Conservation (phyloP, 2,888 invertebrate genomes). For the Hypolimnas misippus region DNA sequence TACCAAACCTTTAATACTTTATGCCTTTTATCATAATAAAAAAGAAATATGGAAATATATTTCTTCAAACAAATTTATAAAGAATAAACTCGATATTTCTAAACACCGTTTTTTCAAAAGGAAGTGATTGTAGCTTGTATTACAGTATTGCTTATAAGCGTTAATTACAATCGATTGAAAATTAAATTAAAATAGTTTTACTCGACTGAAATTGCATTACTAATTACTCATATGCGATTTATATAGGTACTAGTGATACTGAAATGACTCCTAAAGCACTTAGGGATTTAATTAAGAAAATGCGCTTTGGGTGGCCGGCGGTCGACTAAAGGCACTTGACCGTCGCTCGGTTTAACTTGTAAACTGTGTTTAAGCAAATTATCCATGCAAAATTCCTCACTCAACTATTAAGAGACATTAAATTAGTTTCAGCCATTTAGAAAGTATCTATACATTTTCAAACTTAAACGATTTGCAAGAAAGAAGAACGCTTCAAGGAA, state of each 20-base stretch:
- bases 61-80: too few relatives aligned
- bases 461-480: conserved; percentile 4
- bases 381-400: conserved; percentile 61
- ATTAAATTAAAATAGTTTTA: too few relatives aligned
- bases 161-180: too few relatives aligned
- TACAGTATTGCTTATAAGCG: too few relatives aligned
- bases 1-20: too few relatives aligned
- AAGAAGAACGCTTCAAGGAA: neutral
- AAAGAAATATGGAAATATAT: too few relatives aligned
- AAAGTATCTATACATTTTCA: conserved; percentile 5
- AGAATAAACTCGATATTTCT: too few relatives aligned
- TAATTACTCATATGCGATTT: conserved; percentile 23
- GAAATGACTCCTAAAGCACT: conserved; percentile 58
- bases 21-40: too few relatives aligned
- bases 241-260: conserved; percentile 20
- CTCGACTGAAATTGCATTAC: conserved; percentile 17
- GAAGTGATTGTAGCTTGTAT: too few relatives aligned
- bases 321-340: conserved; percentile 59
- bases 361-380: conserved; percentile 72
- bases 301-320: conserved; percentile 55
- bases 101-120: too few relatives aligned
- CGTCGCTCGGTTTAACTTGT: conserved; percentile 63
- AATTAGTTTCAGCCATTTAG: conserved; percentile 37
- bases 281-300: conserved; percentile 48
- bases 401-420: conserved; percentile 40